Evolutionary conservation across 1,140 invertebrate species (phyloP), one percentile per base, ranked within the genome.

Genomic region (Ceratosolen fusciceps): DNA sequence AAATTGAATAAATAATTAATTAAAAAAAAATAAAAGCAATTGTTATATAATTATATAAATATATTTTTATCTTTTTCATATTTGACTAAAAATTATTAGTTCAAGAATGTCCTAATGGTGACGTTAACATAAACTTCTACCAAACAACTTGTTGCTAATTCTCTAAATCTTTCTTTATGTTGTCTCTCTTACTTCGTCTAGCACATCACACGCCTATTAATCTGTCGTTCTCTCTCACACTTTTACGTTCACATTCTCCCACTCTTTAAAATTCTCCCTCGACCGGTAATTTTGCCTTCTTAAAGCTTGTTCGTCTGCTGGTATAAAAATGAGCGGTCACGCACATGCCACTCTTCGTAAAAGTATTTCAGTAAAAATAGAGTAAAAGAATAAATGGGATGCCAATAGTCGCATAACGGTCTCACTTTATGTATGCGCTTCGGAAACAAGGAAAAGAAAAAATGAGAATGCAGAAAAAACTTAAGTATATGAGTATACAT

Each of bases 41-140:
- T n/a, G n/a, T n/a, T n/a, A n/a, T n/a, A n/a, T n/a, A 43, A 43
- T 43, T 43, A 12, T 43, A 43, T 43, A 43, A 43, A 12, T 43
- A 43, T 43, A 43, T 12, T 43, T 43, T 43, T 43, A 43, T 12
- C 12, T 43, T 43, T 43, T 43, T 12, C 39, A 43, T 43, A 12
- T 43, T 52, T 29, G 24, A 19, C 68, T 34, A 5, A 71, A 71
- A 89, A 88, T 90, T 89, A 88, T 89, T 88, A 88, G 86, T 83
- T 79, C 81, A 87, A 78, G 86, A 88, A 89, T 90, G 88, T 89
- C 88, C 89, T 88, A 87, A 89, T 90, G 85, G 84, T 81, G 12
- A 43, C 47, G 43, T 24, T 52, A 10, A 34, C 43, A 80, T 14
- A 43, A 26, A 71, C 24, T 52, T 47, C 31, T 76, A 81, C 80